Base-by-base conservation (phyloP, 2,888 invertebrate genomes). In the Drosophila rellima region DNA sequence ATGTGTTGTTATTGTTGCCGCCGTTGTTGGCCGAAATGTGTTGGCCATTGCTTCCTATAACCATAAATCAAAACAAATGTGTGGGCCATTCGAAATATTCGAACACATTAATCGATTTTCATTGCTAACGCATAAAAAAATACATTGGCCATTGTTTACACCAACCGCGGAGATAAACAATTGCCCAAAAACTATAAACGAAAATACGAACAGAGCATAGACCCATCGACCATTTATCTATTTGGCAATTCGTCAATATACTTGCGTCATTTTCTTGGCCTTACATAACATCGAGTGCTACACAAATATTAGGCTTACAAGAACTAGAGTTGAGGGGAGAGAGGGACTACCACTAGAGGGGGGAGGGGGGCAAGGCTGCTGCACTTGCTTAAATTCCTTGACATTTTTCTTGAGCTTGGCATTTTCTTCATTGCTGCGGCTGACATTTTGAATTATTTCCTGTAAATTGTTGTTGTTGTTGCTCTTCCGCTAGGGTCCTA, bases 391-490 rank as follows among this genome's bases (percentile, higher is more conserved):
- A 54, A 74, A 72, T 80, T 82, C 66, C 50, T 65, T 73, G 80
- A 86, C 78, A 86, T 85, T 82, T 81, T 66, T 73, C 66, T 52
- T 18, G 18, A 37, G 47, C 57, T n/a, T 70, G 75, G 70, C 75
- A 84, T 74, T 84, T 77, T 50, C 67, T 23, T 61, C 62, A 45
- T 62, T 63, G 79, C 88, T 87, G 88, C n/a, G 48, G 60, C 82
- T 83, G 83, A 88, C 88, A 83, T 80, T 83, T 83, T 85, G 82
- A 88, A 82, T 88, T 82, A 82, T 85, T 85, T 76, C 66, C 73
- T 71, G 80, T 65, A 80, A 85, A 82, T 74, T 75, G 64, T 64
- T 15, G 17, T 7, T 29, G 33, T 8, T 52, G n/a, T 20, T 55
- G 44, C 23, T 55, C 33, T 37, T 57, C 13, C 15, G 15, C 20